These are phyloP conservation scores for Epirrhoe tristata DNA, from an alignment of 2,888 invertebrate species.

Conservation along the genomic window DNA sequence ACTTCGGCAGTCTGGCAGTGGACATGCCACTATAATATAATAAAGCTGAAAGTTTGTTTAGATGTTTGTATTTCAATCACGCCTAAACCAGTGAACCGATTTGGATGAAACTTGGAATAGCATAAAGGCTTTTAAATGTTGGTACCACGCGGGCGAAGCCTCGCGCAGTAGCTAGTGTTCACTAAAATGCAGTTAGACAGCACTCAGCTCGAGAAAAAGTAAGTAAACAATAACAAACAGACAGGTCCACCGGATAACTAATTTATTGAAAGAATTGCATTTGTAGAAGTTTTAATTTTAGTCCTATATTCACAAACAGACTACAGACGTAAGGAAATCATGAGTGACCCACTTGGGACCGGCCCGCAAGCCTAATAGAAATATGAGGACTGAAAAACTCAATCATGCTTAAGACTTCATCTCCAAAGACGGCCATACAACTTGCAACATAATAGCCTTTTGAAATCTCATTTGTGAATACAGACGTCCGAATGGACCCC, in stretches of 20 bases:
- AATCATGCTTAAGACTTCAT: not conserved
- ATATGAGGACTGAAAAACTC: not conserved
- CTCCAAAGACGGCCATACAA: not conserved
- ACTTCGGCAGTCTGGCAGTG: too few species aligned
- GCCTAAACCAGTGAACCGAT: too few species aligned
- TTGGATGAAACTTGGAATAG: too few species aligned
- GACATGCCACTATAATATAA: too few species aligned
- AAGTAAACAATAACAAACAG: conserved; percentile 20
- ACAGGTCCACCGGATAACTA: not conserved
- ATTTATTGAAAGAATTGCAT: not conserved
- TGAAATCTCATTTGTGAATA: conserved; percentile 1
- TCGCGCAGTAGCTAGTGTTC: too few species aligned
- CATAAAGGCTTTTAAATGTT: too few species aligned
- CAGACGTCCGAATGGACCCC: conserved; percentile 4
- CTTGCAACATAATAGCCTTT: too few species aligned
- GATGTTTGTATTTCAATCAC: too few species aligned
- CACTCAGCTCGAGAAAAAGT: not conserved
- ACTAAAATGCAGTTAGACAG: conserved; percentile 6
- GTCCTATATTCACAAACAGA: not conserved
- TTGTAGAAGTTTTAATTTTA: not conserved
- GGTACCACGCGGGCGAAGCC: too few species aligned
- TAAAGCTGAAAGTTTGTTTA: too few species aligned
- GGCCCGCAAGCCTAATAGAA: not conserved
- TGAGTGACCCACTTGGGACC: too few species aligned
- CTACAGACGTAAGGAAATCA: too few species aligned